A percentile compares a stretch with the other conserved stretches of the same genome.
Conservation (phyloP, 2,797 vertebrate genomes). For the Eleutherodactylus coqui region DNA sequence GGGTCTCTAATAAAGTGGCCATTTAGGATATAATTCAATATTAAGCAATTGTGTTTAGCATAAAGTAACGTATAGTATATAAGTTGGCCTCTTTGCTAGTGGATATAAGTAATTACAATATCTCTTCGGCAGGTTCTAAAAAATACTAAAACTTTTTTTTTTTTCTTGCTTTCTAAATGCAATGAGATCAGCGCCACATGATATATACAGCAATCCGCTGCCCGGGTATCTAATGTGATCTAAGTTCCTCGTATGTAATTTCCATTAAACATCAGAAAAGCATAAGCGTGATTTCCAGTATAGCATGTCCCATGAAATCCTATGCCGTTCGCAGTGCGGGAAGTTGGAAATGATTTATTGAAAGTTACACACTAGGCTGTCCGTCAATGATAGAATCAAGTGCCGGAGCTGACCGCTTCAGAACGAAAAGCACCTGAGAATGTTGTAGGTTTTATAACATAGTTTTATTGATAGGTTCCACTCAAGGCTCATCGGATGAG, state of each 20-base stretch:
- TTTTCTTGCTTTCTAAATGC: background rate
- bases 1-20: too few relatives aligned
- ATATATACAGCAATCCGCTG: background rate
- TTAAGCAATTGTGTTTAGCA: background rate
- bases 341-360: slow-evolving; percentile 48
- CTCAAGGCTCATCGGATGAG: background rate
- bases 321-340: slow-evolving; percentile 41
- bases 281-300: slow-evolving; percentile 8
- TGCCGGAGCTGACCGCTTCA: slow-evolving; percentile 13
- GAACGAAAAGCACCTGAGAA: slow-evolving; percentile 34
- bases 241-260: slow-evolving; percentile 19
- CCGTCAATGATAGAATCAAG: slow-evolving; percentile 40
- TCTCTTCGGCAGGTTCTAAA: background rate
- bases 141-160: background rate
- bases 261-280: slow-evolving; percentile 18
- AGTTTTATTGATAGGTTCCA: background rate
- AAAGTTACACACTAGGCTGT: slow-evolving; percentile 21
- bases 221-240: slow-evolving; percentile 23
- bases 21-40: background rate
- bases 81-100: background rate
- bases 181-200: background rate
- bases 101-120: background rate
- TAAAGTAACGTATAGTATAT: background rate
- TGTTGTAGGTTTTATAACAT: slow-evolving; percentile 7
- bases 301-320: slow-evolving; percentile 36